Conservation (phyloP, 2,888 invertebrate genomes). For the Maniola hyperantus region DNA sequence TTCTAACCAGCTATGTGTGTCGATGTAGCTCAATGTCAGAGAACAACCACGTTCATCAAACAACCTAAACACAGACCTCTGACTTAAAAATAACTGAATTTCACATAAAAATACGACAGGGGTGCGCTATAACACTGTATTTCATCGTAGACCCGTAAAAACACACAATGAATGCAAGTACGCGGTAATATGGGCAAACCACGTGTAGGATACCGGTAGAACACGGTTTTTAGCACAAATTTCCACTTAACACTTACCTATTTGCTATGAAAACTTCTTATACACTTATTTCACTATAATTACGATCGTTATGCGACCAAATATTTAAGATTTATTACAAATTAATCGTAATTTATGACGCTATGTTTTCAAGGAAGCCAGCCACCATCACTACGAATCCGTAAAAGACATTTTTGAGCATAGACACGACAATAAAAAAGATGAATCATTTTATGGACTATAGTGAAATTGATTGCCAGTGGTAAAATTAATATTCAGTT, state of each 20-base stretch:
- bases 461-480: slow-evolving; percentile 21
- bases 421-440: slow-evolving; percentile 68
- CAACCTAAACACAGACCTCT: slow-evolving; percentile 62
- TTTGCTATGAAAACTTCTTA: slow-evolving; percentile 74
- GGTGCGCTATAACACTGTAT: slow-evolving; percentile 48
- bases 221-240: slow-evolving; percentile 65
- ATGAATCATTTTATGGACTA: slow-evolving; percentile 36
- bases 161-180: slow-evolving; percentile 60
- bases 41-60: slow-evolving; percentile 77
- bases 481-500: background rate
- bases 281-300: slow-evolving; percentile 76
- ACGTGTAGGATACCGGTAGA: slow-evolving; percentile 80
- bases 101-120: slow-evolving; percentile 48
- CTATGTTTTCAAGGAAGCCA: slow-evolving; percentile 81
- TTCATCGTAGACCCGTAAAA: slow-evolving; percentile 52
- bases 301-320: slow-evolving; percentile 66
- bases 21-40: slow-evolving; percentile 69
- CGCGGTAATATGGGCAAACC: slow-evolving; percentile 67
- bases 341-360: slow-evolving; percentile 74
- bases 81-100: slow-evolving; percentile 51
- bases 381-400: slow-evolving; percentile 82
- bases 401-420: slow-evolving; percentile 80
- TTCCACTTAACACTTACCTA: slow-evolving; percentile 76
- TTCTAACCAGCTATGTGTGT: slow-evolving; percentile 52
- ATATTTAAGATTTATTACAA: slow-evolving; percentile 65